Base-by-base conservation (phyloP, 2,888 invertebrate genomes). In the Taenaris catops region DNA sequence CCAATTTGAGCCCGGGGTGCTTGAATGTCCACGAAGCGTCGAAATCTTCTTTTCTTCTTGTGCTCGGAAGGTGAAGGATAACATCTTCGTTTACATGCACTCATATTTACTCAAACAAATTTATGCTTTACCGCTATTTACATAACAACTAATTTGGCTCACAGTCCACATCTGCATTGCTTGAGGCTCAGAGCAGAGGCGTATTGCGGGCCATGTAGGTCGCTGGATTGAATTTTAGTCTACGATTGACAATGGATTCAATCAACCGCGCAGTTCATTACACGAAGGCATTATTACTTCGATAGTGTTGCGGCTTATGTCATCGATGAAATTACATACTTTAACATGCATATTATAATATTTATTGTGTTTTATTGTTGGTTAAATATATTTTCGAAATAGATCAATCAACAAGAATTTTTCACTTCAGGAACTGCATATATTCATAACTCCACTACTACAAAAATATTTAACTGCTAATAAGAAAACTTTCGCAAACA, bases 131-230 rank as follows among this genome's bases (percentile, higher is more conserved):
- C 40, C 36, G 16, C 45, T 23, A 44, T 32, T 18, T 16, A 5
- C 8, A 45, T 57, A 64, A 51, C 49, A 53, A 46, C 52, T 47
- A 57, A 53, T 57, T 56, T 62, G 48, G 61, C 51, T 38, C 54
- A 53, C 29, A 38, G 17, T 21, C n/a, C 25, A 55, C 63, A 69
- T 72, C 59, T 69, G 59, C 64, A 66, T 61, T 49, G 65, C 71
- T 61, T 49, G 55, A 50, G 60, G 67, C 68, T 17, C 27, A 18
- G 24, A 44, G 53, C 53, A 27, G 40, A 67, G 66, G 65, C 63
- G 65, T 60, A 68, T 66, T 66, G 64, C 47, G 48, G 49, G 31
- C 55, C 51, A 73, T 68, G 61, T 78, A 63, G 75, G 74, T 67
- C 73, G 70, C 55, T 53, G 53, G 59, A 68, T 64, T 63, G 58